Conservation (phyloP, 2,797 vertebrate species). For the Sebastes nivosus region DNA sequence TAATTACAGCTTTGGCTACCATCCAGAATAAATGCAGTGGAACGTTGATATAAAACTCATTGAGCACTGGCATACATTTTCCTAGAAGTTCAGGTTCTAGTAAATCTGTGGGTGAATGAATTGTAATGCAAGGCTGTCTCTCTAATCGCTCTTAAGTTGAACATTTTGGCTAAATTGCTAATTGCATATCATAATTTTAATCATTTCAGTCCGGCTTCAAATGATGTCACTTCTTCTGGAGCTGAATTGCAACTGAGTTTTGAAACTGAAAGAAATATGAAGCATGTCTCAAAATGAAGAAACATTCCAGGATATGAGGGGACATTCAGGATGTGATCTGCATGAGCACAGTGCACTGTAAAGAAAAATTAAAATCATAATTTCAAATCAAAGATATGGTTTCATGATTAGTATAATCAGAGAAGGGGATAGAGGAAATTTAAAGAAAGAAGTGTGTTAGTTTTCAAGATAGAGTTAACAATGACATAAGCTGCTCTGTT, state of each 20-base stretch:
- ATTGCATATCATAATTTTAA: background rate
- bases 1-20: background rate
- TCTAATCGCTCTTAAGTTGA: background rate
- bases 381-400: conserved; percentile 52
- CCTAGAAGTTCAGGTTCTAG: background rate
- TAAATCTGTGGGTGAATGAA: background rate
- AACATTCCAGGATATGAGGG: conserved; percentile 57
- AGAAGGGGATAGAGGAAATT: conserved; percentile 64
- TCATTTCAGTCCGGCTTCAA: background rate
- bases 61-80: background rate
- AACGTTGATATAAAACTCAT: background rate
- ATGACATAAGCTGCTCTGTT: conserved; percentile 83
- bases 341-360: conserved; percentile 81
- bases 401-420: conserved; percentile 67
- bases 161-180: background rate
- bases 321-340: conserved; percentile 63
- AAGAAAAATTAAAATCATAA: conserved; percentile 46
- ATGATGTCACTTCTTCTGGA: background rate
- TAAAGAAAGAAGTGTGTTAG: conserved; percentile 75
- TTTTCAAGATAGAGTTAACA: conserved; percentile 80
- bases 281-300: conserved; percentile 33
- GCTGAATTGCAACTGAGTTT: background rate
- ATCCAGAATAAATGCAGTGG: background rate
- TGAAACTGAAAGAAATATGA: conserved; percentile 36
- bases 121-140: background rate